Evolutionary conservation across 2,113 vertebrate species (phyloP).

Genomic region (Chaetops frenatus): DNA sequence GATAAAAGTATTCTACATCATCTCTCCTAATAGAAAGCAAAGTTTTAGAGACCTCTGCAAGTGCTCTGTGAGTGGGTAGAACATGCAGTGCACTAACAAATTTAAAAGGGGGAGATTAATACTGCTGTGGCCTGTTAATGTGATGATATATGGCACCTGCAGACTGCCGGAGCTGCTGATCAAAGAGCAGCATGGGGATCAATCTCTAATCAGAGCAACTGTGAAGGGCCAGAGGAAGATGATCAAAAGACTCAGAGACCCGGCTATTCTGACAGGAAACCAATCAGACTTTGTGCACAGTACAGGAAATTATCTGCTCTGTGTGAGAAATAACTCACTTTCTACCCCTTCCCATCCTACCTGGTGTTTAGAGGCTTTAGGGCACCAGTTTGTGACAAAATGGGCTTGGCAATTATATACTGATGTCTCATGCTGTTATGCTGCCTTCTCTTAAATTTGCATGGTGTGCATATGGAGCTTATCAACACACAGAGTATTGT

Average conservation of each 20-base stretch:
- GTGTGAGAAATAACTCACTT: not conserved
- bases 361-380: not conserved
- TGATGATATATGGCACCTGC: conserved; percentile 75
- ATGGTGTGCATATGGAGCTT: not conserved
- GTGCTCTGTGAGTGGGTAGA: not conserved
- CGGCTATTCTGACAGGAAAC: conserved; percentile 67
- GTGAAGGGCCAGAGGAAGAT: conserved; percentile 60
- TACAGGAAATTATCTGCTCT: conserved; percentile 54
- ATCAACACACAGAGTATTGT: not conserved
- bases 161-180: conserved; percentile 64
- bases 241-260: conserved; percentile 72
- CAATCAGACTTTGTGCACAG: conserved; percentile 67
- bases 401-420: not conserved
- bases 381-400: not conserved
- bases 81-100: not conserved
- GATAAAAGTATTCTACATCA: not conserved
- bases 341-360: not conserved
- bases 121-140: conserved; percentile 50
- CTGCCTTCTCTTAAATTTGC: not conserved
- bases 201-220: conserved; percentile 65
- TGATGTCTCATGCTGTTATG: not conserved
- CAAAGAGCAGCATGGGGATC: conserved; percentile 69
- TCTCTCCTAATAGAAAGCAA: conserved; percentile 1
- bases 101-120: conserved; percentile 3
- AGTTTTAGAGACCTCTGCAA: not conserved